phyloP scores from a whole-genome alignment of 2,113 vertebrate species.

The Dolichotis patagonum region DNA sequence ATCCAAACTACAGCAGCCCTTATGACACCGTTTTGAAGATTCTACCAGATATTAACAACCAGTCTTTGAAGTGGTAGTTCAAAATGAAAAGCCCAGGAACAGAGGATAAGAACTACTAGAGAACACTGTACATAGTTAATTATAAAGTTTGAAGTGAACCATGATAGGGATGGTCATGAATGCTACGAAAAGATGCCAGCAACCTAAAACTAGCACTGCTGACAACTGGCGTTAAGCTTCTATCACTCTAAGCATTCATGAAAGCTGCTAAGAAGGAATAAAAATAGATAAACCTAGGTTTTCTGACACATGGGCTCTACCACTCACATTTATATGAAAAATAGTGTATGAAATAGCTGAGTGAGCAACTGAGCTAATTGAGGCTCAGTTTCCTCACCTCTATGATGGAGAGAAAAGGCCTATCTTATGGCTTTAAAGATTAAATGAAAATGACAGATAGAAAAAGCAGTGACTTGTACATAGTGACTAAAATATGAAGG shows the following conservation, averaged over 20 bases:
- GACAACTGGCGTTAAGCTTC: background rate
- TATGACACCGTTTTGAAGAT: background rate
- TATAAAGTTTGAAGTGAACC: background rate
- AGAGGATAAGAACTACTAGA: background rate
- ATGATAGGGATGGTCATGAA: background rate
- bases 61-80: background rate
- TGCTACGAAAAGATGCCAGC: background rate
- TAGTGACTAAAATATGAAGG: background rate
- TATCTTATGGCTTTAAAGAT: background rate
- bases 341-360: no score
- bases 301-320: background rate
- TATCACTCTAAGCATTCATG: background rate
- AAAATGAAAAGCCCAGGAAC: background rate
- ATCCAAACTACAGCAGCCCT: background rate
- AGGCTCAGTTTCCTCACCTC: background rate
- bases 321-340: background rate
- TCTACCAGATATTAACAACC: background rate
- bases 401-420: background rate
- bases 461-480: background rate
- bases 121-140: background rate
- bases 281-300: background rate
- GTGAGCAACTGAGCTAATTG: background rate
- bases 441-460: background rate
- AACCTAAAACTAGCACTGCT: background rate
- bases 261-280: background rate